Conservation (phyloP, 2,888 invertebrate genomes). For the Megastigmus dorsalis region DNA sequence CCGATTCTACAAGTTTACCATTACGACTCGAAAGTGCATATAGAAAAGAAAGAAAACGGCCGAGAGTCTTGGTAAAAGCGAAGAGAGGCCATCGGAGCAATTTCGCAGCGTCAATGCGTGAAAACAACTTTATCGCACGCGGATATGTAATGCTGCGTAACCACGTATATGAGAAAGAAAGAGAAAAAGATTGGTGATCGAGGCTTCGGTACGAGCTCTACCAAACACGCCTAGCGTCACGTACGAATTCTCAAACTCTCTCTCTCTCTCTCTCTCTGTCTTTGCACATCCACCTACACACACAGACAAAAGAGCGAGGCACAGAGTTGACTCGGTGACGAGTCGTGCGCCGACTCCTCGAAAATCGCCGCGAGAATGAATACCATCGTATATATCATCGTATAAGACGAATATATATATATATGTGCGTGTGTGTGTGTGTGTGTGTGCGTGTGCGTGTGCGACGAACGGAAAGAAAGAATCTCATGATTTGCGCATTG, state of each 20-base stretch:
- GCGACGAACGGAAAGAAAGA: no score
- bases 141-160: not conserved
- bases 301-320: not conserved
- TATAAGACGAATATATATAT: no score
- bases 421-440: no score
- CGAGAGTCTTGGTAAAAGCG: no score
- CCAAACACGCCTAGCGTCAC: not conserved
- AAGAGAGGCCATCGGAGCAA: not conserved
- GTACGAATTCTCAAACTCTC: conserved; percentile 3
- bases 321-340: no score
- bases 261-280: not conserved
- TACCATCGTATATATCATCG: no score
- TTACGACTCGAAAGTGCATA: no score
- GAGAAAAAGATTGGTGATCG: not conserved
- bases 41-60: no score
- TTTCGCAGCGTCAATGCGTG: not conserved
- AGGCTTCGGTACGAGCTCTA: not conserved
- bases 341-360: not conserved
- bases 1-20: no score
- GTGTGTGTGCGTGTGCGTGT: no score
- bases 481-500: no score
- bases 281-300: not conserved
- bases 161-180: not conserved
- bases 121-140: not conserved
- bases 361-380: no score